A percentile compares a stretch with the other conserved stretches of the same genome.
Evolutionary conservation across 1,140 invertebrate genomes (phyloP).

Genomic region (Sesamia nonagrioides): DNA sequence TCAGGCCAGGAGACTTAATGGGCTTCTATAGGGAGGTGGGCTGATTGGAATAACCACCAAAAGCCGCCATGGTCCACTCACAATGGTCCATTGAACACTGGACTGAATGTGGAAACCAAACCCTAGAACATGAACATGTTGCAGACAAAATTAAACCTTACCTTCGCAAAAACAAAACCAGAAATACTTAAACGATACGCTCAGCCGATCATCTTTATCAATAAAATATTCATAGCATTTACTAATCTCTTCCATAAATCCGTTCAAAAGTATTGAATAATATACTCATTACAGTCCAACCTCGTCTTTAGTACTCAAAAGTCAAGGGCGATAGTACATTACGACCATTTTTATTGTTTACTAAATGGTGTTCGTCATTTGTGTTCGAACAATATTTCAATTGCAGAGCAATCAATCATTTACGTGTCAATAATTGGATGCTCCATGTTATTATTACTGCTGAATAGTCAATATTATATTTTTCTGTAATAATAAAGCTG

Average conservation of each 20-base stretch:
- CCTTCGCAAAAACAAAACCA: neutral
- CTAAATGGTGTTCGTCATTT: slow-evolving; percentile 51
- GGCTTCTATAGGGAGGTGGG: too few relatives aligned
- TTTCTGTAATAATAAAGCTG: slow-evolving; percentile 14
- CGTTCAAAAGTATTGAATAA: slow-evolving; percentile 58
- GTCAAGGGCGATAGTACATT: slow-evolving; percentile 69
- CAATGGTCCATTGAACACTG: too few relatives aligned
- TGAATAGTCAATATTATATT: slow-evolving; percentile 22
- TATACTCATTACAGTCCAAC: slow-evolving; percentile 63
- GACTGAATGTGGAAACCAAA: too few relatives aligned
- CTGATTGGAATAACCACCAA: too few relatives aligned
- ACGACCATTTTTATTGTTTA: slow-evolving; percentile 69
- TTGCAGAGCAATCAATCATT: slow-evolving; percentile 30
- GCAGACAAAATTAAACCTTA: neutral
- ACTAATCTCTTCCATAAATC: slow-evolving; percentile 58
- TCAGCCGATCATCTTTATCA: neutral
- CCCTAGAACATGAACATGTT: too few relatives aligned
- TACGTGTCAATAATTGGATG: slow-evolving; percentile 24
- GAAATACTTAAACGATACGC: too few relatives aligned
- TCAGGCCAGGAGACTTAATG: too few relatives aligned
- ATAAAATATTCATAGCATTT: slow-evolving; percentile 11
- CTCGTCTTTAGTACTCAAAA: slow-evolving; percentile 65
- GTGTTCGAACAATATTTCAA: slow-evolving; percentile 24
- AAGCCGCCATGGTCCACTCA: too few relatives aligned
- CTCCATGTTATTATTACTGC: slow-evolving; percentile 1